These are phyloP conservation scores for Ctenoplectra terminalis DNA, from an alignment of 1,140 invertebrate species.

Conservation along the genomic window DNA sequence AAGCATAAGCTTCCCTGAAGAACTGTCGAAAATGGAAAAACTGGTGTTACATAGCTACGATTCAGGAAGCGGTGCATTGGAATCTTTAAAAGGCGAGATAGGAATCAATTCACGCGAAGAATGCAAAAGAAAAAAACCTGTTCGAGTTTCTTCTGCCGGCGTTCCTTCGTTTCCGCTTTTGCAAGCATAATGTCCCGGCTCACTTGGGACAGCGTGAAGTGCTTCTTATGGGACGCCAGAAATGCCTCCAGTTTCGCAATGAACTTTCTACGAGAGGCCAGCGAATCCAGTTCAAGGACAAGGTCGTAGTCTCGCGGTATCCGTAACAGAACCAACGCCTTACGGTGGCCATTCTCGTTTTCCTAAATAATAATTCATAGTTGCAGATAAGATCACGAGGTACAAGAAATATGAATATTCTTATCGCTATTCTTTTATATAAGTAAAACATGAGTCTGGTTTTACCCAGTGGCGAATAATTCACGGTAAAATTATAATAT, in stretches of 20 bases:
- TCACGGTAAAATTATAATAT: neutral
- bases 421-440: neutral
- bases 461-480: too few species aligned
- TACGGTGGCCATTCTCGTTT: constrained; percentile 88
- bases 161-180: constrained; percentile 97
- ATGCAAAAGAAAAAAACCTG: constrained; percentile 78
- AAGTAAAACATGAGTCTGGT: too few species aligned
- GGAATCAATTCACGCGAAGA: neutral
- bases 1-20: constrained; percentile 98
- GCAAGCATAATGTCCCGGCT: constrained; percentile 94
- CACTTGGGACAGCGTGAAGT: constrained; percentile 85
- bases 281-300: constrained; percentile 95
- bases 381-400: neutral
- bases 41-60: neutral
- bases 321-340: constrained; percentile 92
- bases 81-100: neutral
- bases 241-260: constrained; percentile 95
- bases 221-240: constrained; percentile 91
- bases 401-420: too few species aligned
- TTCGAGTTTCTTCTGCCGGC: constrained; percentile 96
- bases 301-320: constrained; percentile 97
- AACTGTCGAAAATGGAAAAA: constrained; percentile 85
- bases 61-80: neutral
- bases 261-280: constrained; percentile 92
- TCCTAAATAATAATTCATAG: constrained; percentile 81